A percentile compares a stretch with the other conserved stretches of the same genome.
phyloP scores from a whole-genome alignment of 1,140 invertebrate genomes.

The Eriocheir sinensis region DNA sequence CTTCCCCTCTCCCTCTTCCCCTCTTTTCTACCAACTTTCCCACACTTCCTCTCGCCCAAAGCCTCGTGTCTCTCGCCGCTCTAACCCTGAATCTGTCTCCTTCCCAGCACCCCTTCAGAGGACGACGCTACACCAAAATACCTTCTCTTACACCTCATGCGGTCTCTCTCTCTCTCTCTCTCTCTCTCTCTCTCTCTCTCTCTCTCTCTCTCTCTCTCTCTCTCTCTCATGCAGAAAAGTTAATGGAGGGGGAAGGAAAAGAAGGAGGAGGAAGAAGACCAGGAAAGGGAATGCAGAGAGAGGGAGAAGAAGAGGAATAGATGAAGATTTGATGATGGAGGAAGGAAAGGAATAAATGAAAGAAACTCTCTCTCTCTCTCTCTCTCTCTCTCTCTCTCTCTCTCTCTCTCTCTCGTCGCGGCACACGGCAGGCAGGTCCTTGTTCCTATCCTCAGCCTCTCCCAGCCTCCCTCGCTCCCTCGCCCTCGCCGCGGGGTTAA shows the following conservation, averaged over 20 bases:
- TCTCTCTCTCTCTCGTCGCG: no score
- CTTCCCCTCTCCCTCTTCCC: neutral
- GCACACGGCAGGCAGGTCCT: neutral
- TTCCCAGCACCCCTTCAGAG: neutral
- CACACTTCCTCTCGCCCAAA: neutral
- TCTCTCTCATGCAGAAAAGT: no score
- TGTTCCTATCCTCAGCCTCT: no score
- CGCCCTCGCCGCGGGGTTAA: neutral
- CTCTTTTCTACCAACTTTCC: neutral
- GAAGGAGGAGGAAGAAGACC: no score
- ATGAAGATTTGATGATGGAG: no score
- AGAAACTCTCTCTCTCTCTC: neutral
- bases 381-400: neutral
- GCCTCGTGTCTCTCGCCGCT: conserved; percentile 1
- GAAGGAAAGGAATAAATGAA: no score
- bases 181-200: neutral
- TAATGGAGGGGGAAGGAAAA: no score
- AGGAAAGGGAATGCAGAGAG: no score
- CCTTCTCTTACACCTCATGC: neutral
- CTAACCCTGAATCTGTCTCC: neutral
- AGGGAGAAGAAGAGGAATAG: no score
- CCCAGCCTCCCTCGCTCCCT: neutral
- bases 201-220: conserved; percentile 11
- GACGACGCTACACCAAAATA: neutral
- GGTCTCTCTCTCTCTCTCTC: conserved; percentile 2